These are phyloP conservation scores for Phrynocephalus guinanensis DNA, from an alignment of 2,797 vertebrate species.

Conservation along the genomic window DNA sequence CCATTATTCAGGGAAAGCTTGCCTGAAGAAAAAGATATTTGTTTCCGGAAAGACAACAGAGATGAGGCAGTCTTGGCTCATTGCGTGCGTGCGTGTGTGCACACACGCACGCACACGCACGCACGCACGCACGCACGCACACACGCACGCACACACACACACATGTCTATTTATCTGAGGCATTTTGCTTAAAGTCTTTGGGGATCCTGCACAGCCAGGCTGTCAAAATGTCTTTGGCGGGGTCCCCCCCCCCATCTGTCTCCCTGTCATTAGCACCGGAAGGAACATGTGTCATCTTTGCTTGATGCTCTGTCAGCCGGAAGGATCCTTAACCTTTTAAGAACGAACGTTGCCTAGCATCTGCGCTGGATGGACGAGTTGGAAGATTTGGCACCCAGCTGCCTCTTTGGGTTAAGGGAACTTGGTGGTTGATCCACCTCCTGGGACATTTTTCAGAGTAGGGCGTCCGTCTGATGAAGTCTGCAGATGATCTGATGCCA, in stretches of 20 bases:
- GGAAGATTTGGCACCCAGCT: slow-evolving; percentile 37
- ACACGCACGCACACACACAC: too few species aligned
- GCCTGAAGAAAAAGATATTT: too few species aligned
- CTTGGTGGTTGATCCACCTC: slow-evolving; percentile 52
- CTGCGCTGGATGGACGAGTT: slow-evolving; percentile 47
- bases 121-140: too few species aligned
- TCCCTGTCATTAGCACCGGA: slow-evolving; percentile 66
- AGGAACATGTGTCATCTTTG: slow-evolving; percentile 57
- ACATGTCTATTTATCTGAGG: slow-evolving; percentile 13
- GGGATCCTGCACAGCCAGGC: slow-evolving; percentile 46
- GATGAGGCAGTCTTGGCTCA: too few species aligned
- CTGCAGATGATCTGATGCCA: slow-evolving; percentile 65
- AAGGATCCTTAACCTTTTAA: slow-evolving; percentile 65
- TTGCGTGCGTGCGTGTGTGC: too few species aligned
- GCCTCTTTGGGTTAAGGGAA: slow-evolving; percentile 66
- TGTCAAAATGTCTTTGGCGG: slow-evolving; percentile 62
- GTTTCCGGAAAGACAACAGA: too few species aligned
- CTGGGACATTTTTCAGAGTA: slow-evolving; percentile 59
- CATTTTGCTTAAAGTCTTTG: slow-evolving; percentile 43
- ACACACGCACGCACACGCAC: too few species aligned
- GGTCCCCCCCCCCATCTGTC: slow-evolving; percentile 60
- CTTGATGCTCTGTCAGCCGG: slow-evolving; percentile 55
- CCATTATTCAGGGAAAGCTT: too few species aligned
- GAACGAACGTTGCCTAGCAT: slow-evolving; percentile 50
- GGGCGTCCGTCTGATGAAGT: slow-evolving; percentile 71